phyloP scores from a whole-genome alignment of 2,888 invertebrate genomes.

The Trimorus sp. region DNA sequence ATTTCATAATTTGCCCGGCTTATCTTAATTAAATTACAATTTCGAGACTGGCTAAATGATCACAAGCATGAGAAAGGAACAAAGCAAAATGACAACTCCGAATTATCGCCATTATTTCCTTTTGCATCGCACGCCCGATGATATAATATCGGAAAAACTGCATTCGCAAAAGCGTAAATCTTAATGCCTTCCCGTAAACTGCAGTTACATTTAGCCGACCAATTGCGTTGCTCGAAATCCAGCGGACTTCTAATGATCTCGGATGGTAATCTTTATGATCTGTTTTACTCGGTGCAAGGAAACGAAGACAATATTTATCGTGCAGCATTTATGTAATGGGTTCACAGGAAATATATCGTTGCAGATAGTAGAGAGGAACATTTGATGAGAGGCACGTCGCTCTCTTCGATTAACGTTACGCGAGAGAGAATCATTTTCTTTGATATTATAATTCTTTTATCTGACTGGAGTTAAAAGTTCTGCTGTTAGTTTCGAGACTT shows the following conservation, averaged over 20 bases:
- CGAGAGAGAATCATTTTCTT: background rate
- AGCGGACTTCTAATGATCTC: slow-evolving; percentile 23
- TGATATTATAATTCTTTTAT: slow-evolving; percentile 26
- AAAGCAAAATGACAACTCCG: too few relatives aligned
- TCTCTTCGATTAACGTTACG: slow-evolving; percentile 3
- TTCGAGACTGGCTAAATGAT: too few relatives aligned
- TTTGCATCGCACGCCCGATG: slow-evolving; percentile 7
- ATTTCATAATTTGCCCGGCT: too few relatives aligned
- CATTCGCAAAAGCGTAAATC: slow-evolving; percentile 28
- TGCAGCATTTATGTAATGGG: slow-evolving; percentile 29
- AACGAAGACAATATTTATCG: slow-evolving; percentile 26
- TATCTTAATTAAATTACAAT: too few relatives aligned
- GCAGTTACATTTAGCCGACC: slow-evolving; percentile 22
- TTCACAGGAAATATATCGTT: slow-evolving; percentile 22
- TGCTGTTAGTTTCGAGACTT: slow-evolving; percentile 11
- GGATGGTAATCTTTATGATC: slow-evolving; percentile 37
- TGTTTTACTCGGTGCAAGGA: slow-evolving; percentile 22
- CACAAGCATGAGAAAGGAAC: too few relatives aligned
- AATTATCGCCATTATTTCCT: background rate
- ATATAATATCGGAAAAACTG: slow-evolving; percentile 23
- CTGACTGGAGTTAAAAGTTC: background rate
- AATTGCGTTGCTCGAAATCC: slow-evolving; percentile 26
- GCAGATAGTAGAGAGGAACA: slow-evolving; percentile 13
- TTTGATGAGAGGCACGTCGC: slow-evolving; percentile 7
- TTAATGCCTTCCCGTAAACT: slow-evolving; percentile 20